Base-by-base conservation (phyloP, 2,113 vertebrate genomes). In the Hippopotamus amphibius region DNA sequence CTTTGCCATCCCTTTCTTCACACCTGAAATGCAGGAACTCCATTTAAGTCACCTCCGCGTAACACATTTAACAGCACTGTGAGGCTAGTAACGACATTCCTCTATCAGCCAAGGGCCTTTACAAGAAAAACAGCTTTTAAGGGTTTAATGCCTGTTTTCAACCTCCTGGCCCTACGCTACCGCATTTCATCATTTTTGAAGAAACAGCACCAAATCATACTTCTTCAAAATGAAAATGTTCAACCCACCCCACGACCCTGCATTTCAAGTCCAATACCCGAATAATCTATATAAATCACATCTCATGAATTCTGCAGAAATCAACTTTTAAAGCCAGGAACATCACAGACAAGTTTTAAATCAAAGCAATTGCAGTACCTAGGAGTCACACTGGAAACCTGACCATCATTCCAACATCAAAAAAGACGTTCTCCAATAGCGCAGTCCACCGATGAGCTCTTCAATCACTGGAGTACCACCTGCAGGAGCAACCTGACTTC, bases 401-500 rank as follows among this genome's bases (percentile, higher is more conserved):
- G 30, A 61, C 12, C 59, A 26, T 65, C 22, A 12, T 61, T 96
- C 93, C 63, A 61, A 5, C 5, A 11, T 5, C 71, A 68, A 68
- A 48, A 85, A 80, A 15, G 11, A 92, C 43, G 30, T 41, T 96
- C 85, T 87, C 19, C 80, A 68, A n/a, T 19, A 6, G 4, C 2
- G 6, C 37, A 16, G 63, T 1, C 15, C 37, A 22, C 15, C 5
- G 10, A 19, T 0, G 3, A 59, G 17, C 26, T 12, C 4, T 0
- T 12, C 37, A 3, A 13, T 1, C 1, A 0, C 37, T 5, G 37
- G 5, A 0, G 9, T 0, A 1, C 11, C 43, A 0, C 1, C 0
- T 11, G 1, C 0, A 12, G 19, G 0, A 9, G 41, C 28, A 24
- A 19, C 12, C 21, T 4, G 11, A 30, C 4, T 57, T 3, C 0